Conservation (phyloP, 2,797 vertebrate species). For the Aplochiton taeniatus region DNA sequence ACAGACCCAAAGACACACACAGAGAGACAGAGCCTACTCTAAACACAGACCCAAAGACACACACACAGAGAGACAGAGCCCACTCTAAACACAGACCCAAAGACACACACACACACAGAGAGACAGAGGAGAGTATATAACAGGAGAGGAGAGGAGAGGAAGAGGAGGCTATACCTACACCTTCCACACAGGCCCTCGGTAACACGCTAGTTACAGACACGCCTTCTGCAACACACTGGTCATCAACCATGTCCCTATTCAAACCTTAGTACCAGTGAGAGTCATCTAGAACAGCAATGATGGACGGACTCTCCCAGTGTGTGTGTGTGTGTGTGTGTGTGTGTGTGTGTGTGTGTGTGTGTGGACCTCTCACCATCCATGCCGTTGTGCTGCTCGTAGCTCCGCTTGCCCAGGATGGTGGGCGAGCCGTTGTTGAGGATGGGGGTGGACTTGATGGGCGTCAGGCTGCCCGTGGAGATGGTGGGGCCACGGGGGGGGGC, state of each 20-base stretch:
- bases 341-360: neutral
- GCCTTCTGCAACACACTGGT: too few relatives aligned
- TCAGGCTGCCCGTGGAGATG: conserved; percentile 85
- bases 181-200: too few relatives aligned
- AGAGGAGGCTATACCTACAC: too few relatives aligned
- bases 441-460: conserved; percentile 89
- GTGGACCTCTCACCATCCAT: conserved; percentile 87
- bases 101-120: neutral
- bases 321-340: neutral
- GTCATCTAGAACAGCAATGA: too few relatives aligned
- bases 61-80: too few relatives aligned
- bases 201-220: too few relatives aligned
- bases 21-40: neutral
- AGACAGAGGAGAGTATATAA: too few relatives aligned
- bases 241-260: too few relatives aligned
- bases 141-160: too few relatives aligned
- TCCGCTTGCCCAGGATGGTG: conserved; percentile 95
- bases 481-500: conserved; percentile 81
- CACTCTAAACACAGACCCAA: too few relatives aligned
- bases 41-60: too few relatives aligned
- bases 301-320: neutral
- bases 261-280: too few relatives aligned
- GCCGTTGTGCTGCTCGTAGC: conserved; percentile 97
- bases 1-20: neutral
- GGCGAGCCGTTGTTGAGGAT: conserved; percentile 97